phyloP scores from a whole-genome alignment of 2,888 invertebrate species.

The Taenaris catops region DNA sequence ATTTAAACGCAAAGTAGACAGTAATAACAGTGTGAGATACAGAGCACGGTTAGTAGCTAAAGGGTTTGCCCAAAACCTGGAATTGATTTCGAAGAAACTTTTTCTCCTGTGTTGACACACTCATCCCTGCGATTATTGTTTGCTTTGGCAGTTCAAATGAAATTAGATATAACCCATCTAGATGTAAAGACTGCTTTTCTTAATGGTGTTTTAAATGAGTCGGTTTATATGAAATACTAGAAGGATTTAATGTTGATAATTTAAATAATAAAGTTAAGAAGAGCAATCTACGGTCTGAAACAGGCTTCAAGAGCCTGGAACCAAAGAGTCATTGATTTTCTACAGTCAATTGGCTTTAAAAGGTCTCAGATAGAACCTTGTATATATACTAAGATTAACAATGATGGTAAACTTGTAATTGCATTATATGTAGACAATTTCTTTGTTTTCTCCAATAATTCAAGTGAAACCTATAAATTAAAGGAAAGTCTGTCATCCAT shows the following conservation, averaged over 20 bases:
- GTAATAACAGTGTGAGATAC: background rate
- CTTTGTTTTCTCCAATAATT: slow-evolving; percentile 15
- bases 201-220: background rate
- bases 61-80: background rate
- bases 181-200: slow-evolving; percentile 3
- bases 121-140: slow-evolving; percentile 1
- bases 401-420: background rate
- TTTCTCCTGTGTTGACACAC: slow-evolving; percentile 1
- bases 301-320: background rate
- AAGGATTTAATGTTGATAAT: background rate
- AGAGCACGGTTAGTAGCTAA: too few species aligned
- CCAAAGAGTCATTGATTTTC: slow-evolving; percentile 1
- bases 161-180: too few species aligned
- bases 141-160: background rate
- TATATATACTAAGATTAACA: slow-evolving; percentile 1
- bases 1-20: background rate
- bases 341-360: slow-evolving; percentile 1
- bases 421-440: slow-evolving; percentile 21
- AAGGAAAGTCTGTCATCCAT: slow-evolving; percentile 2
- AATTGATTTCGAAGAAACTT: background rate
- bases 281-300: background rate
- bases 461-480: slow-evolving; percentile 5
- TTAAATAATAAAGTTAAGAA: background rate
- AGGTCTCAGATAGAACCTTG: slow-evolving; percentile 5
- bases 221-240: background rate